A percentile compares a stretch with the other conserved stretches of the same genome.
Conservation (phyloP, 2,113 vertebrate species). For the Laterallus jamaicensis region DNA sequence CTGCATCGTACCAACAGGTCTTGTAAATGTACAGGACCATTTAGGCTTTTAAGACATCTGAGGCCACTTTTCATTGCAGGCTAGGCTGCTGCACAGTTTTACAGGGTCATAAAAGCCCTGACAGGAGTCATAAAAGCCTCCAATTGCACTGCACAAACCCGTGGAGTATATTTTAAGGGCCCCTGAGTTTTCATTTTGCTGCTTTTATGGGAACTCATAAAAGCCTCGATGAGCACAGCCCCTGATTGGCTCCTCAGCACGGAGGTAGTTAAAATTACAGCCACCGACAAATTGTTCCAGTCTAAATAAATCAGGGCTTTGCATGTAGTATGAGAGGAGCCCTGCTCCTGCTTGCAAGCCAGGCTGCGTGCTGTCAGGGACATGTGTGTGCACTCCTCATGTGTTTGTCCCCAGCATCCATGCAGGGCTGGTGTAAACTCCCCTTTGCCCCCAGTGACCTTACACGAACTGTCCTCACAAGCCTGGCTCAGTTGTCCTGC, state of each 20-base stretch:
- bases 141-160: constrained; percentile 82
- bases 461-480: not conserved
- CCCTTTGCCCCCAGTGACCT: fast-evolving
- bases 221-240: constrained; percentile 71
- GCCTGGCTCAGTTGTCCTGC: fast-evolving
- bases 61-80: constrained; percentile 76
- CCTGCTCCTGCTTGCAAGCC: not conserved
- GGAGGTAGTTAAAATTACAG: constrained; percentile 86
- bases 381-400: fast-evolving
- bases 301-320: constrained; percentile 78
- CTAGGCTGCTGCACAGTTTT: constrained; percentile 80
- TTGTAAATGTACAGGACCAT: constrained; percentile 76
- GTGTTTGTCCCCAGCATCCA: fast-evolving
- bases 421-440: not conserved
- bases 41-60: constrained; percentile 79
- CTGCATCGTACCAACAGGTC: constrained; percentile 48
- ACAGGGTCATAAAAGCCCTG: constrained; percentile 85
- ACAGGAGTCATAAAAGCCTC: constrained; percentile 86
- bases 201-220: constrained; percentile 85
- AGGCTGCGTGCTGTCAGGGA: fast-evolving
- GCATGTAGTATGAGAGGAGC: constrained; percentile 25
- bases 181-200: constrained; percentile 89
- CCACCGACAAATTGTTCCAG: constrained; percentile 84
- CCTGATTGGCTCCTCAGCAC: constrained; percentile 80
- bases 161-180: constrained; percentile 86